Conservation (phyloP, 2,888 invertebrate genomes). For the Phalera bucephala region DNA sequence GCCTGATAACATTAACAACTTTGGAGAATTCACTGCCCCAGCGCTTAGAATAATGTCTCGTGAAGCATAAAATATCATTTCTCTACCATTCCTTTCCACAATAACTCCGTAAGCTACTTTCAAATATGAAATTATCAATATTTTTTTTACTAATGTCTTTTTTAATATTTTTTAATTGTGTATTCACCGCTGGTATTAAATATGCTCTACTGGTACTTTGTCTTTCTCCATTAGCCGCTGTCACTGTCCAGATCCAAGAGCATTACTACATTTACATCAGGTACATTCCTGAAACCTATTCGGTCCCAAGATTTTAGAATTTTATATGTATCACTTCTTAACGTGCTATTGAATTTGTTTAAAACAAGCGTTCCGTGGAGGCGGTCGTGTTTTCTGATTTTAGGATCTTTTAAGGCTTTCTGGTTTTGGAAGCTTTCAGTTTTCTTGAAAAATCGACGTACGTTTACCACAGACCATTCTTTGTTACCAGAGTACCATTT, state of each 20-base stretch:
- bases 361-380: conserved; percentile 1
- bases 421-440: conserved; percentile 13
- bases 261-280: conserved; percentile 59
- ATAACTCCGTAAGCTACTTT: conserved; percentile 61
- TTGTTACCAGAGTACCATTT: too few species aligned
- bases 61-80: conserved; percentile 32
- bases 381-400: conserved; percentile 1
- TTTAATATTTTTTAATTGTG: conserved; percentile 64
- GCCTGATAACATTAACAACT: conserved; percentile 73
- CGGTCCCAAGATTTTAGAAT: conserved; percentile 56
- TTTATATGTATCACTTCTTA: conserved; percentile 17
- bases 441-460: too few species aligned
- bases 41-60: conserved; percentile 72
- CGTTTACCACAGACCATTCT: too few species aligned
- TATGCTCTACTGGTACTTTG: conserved; percentile 75
- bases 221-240: conserved; percentile 64
- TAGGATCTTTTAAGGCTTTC: conserved; percentile 1
- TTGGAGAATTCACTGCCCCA: conserved; percentile 68
- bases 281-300: conserved; percentile 55
- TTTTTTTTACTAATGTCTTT: conserved; percentile 69
- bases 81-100: conserved; percentile 35
- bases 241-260: too few species aligned
- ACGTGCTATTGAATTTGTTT: conserved; percentile 3
- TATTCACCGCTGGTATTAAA: conserved; percentile 42
- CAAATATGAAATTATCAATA: conserved; percentile 67